These are phyloP conservation scores for Jordanella pulchra DNA, from an alignment of 2,797 vertebrate species.

Conservation along the genomic window DNA sequence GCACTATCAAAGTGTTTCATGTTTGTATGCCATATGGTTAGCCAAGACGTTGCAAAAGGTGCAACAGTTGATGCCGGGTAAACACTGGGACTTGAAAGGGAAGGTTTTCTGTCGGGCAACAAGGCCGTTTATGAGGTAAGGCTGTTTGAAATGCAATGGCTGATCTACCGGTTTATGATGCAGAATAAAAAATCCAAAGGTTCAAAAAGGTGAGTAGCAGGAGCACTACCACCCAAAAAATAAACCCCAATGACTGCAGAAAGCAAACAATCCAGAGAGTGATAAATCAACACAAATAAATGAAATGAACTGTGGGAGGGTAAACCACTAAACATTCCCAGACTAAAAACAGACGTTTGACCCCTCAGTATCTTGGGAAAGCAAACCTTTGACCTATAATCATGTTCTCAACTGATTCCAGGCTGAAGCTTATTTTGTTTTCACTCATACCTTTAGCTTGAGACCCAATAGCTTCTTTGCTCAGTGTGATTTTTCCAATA, in stretches of 20 bases:
- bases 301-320: constrained; percentile 28
- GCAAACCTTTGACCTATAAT: constrained; percentile 52
- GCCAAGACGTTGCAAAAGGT: constrained; percentile 13
- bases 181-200: background rate
- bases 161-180: constrained; percentile 20
- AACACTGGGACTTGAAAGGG: constrained; percentile 24
- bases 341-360: constrained; percentile 55
- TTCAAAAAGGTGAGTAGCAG: background rate
- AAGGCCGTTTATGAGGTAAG: constrained; percentile 13
- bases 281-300: constrained; percentile 15
- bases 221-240: background rate
- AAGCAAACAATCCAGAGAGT: background rate
- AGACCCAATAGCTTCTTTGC: constrained; percentile 83
- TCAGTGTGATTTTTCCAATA: constrained; percentile 90
- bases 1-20: constrained; percentile 14
- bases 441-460: constrained; percentile 83
- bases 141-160: constrained; percentile 32
- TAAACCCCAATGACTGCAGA: background rate
- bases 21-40: constrained; percentile 18
- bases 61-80: constrained; percentile 6
- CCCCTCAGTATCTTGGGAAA: constrained; percentile 25
- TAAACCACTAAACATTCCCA: constrained; percentile 57
- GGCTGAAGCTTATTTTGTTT: constrained; percentile 13
- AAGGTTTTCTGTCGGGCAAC: constrained; percentile 9
- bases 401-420: constrained; percentile 20